Base-by-base conservation (phyloP, 2,797 vertebrate species). In the Phylloscopus collybita region DNA sequence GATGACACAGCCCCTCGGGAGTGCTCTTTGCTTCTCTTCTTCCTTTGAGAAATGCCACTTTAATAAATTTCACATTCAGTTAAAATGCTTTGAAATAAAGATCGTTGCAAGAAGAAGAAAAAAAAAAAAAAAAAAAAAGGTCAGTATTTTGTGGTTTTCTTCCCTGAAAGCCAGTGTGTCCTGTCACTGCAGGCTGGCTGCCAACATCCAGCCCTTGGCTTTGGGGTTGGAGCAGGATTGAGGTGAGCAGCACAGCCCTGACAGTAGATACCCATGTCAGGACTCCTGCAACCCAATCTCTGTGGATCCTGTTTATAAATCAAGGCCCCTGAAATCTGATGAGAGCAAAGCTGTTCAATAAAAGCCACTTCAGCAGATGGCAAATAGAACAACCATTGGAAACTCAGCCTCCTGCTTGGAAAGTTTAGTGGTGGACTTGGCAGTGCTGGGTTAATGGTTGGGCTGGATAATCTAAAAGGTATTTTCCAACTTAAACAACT, bases 291-390 rank as follows among this genome's bases (percentile, higher is more conserved):
- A 95, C 90, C 42, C 62, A 84, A 65, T 78, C 92, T 67, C 92
- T 34, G 64, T 23, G 22, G 83, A 88, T 87, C 82, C 71, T 67
- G 49, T 87, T 96, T 88, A 80, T 56, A 83, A 82, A 93, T 91
- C 69, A 87, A 94, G 92, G 93, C 81, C 80, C 90, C 94, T 83
- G 94, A 73, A 69, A 54, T 38, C 62, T 51, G 18, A 69, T 8
- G 65, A 91, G 49, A 91, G 74, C 65, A 96, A 96, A 91, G 80
- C 67, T 49, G 59, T 92, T 95, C 83, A 67, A 59, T 78, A 94
- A 94, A 82, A 89, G 61, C 93, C 82, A 38, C n/a, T 65, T 67
- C 65, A 86, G 60, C 79, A 90, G 87, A 70, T 34, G 15, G 64
- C 10, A 92, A 86, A 76, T 2, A 84, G 85, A 78, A 83, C 25